Conservation (phyloP, 2,797 vertebrate genomes). For the Sardinella longiceps region DNA sequence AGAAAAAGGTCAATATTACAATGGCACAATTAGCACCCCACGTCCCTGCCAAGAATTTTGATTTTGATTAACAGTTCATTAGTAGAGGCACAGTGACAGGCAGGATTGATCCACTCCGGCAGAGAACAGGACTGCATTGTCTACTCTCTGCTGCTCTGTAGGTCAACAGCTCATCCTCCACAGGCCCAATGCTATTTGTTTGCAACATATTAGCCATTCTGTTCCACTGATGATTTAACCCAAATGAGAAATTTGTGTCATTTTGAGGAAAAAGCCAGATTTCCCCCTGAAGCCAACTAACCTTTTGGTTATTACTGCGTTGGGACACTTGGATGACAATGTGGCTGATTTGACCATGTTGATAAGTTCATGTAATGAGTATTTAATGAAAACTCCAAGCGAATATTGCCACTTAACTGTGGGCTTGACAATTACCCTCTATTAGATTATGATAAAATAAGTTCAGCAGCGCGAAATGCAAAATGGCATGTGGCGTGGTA, state of each 20-base stretch:
- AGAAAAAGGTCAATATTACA: constrained; percentile 22
- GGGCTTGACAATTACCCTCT: constrained; percentile 11
- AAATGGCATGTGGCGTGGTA: background rate
- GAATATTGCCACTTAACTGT: constrained; percentile 15
- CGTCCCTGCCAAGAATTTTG: constrained; percentile 21
- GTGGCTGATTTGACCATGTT: background rate
- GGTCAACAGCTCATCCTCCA: background rate
- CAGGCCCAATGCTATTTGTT: background rate
- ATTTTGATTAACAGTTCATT: constrained; percentile 45
- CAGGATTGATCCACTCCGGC: constrained; percentile 31
- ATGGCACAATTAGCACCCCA: constrained; percentile 27
- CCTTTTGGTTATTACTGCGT: background rate
- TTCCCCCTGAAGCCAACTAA: background rate
- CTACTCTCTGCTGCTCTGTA: background rate
- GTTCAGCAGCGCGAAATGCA: background rate
- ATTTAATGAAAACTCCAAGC: constrained; percentile 8
- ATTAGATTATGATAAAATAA: background rate
- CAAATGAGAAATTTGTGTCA: background rate
- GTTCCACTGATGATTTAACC: background rate
- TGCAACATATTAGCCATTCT: background rate
- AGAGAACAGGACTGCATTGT: background rate
- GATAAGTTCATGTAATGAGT: constrained; percentile 17
- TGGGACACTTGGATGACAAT: background rate
- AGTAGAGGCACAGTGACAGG: constrained; percentile 33
- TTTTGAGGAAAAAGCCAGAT: constrained; percentile 3